Percentiles rank a stretch among this genome's conserved stretches.
These are phyloP conservation scores for Megatriorchis doriae DNA, from an alignment of 2,113 vertebrate genomes.

Conservation along the genomic window DNA sequence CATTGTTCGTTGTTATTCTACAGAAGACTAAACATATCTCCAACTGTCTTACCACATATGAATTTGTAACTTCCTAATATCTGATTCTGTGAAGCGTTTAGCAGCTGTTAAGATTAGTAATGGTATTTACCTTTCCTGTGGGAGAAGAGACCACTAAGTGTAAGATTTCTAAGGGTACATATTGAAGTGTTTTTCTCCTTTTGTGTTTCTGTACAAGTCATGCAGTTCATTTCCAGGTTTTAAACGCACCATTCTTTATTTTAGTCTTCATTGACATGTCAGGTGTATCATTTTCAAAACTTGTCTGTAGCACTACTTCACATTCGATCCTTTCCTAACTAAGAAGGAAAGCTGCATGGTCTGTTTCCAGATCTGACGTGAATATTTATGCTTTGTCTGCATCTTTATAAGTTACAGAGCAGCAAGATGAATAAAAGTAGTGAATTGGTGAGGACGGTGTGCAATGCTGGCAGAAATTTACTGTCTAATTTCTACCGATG, in stretches of 20 bases:
- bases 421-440: constrained; percentile 59
- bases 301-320: constrained; percentile 1
- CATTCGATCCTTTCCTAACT: constrained; percentile 29
- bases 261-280: not conserved
- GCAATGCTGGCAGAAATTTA: constrained; percentile 55
- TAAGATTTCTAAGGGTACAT: not conserved
- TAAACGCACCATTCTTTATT: not conserved
- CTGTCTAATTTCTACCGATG: constrained; percentile 53
- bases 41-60: not conserved
- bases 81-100: not conserved
- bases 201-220: not conserved
- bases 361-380: constrained; percentile 53
- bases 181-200: not conserved
- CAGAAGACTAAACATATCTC: not conserved
- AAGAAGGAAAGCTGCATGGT: constrained; percentile 6
- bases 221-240: not conserved
- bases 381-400: constrained; percentile 65
- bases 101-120: not conserved
- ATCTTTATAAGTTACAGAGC: constrained; percentile 55
- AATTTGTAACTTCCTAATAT: not conserved
- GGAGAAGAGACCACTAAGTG: not conserved
- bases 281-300: constrained; percentile 21
- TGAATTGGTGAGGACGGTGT: constrained; percentile 50
- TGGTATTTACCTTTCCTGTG: not conserved
- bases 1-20: not conserved